Percentiles rank a stretch among this genome's conserved stretches.
Evolutionary conservation across 2,797 vertebrate genomes (phyloP).

Genomic region (Catharus ustulatus): DNA sequence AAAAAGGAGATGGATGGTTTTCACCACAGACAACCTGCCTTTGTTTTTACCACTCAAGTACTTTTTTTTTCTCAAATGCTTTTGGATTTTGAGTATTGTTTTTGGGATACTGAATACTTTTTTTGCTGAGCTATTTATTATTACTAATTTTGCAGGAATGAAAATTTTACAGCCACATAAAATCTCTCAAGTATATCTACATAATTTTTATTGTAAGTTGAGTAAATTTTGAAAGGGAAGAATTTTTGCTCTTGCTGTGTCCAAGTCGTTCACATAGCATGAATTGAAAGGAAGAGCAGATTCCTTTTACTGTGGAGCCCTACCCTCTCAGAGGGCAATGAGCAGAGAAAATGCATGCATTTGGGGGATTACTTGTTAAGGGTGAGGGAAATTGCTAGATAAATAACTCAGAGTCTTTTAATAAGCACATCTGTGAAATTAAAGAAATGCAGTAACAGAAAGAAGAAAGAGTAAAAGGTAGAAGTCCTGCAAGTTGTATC

Average conservation of each 20-base stretch:
- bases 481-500: neutral
- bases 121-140: neutral
- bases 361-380: neutral
- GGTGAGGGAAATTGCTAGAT: neutral
- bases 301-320: neutral
- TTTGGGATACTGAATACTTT: neutral
- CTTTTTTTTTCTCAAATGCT: neutral
- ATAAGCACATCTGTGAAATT: neutral
- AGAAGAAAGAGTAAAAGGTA: neutral
- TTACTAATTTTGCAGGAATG: neutral
- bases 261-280: accelerated
- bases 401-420: neutral
- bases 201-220: neutral
- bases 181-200: neutral
- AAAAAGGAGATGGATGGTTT: neutral
- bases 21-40: neutral
- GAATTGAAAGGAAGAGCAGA: neutral
- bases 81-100: neutral
- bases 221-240: neutral
- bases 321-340: neutral
- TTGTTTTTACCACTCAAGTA: neutral
- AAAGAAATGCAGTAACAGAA: neutral
- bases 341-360: neutral
- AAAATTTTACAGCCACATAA: neutral
- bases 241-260: neutral